Conservation (phyloP, 2,113 vertebrate species). For the Tichodroma muraria region DNA sequence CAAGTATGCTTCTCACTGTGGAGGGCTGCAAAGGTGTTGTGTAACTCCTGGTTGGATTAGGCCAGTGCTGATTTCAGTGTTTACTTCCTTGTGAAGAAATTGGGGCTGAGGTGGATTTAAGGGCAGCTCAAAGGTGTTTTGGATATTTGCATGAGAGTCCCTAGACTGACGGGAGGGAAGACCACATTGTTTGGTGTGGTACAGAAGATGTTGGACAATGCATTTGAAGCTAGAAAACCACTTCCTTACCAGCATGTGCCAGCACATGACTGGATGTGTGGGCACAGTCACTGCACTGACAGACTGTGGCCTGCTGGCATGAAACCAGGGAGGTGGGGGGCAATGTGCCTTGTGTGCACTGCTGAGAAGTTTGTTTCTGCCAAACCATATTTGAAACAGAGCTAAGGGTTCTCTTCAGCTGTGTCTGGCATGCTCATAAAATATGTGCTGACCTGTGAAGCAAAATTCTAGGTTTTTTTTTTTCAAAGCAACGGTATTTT, state of each 20-base stretch:
- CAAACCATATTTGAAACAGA: not conserved
- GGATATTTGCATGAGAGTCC: not conserved
- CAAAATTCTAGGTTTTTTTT: not conserved
- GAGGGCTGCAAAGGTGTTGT: not conserved
- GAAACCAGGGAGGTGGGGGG: not conserved
- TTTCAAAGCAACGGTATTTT: not conserved
- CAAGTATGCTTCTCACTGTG: not conserved
- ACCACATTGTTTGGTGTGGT: not conserved
- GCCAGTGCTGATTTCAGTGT: not conserved
- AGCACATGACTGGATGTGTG: too few relatives aligned
- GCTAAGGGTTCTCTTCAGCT: not conserved
- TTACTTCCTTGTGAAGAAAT: not conserved
- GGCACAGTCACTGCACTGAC: not conserved
- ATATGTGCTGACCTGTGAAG: not conserved
- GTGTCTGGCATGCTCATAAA: not conserved
- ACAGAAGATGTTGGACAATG: not conserved
- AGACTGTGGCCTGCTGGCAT: not conserved
- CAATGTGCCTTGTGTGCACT: not conserved
- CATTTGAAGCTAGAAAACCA: not conserved
- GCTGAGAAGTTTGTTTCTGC: not conserved
- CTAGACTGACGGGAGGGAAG: accelerated
- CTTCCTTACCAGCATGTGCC: not conserved
- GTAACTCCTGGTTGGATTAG: not conserved
- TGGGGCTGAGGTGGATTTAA: not conserved
- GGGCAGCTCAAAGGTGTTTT: not conserved